Conservation (phyloP, 2,797 vertebrate species). For the Hoplostethus mediterraneus region DNA sequence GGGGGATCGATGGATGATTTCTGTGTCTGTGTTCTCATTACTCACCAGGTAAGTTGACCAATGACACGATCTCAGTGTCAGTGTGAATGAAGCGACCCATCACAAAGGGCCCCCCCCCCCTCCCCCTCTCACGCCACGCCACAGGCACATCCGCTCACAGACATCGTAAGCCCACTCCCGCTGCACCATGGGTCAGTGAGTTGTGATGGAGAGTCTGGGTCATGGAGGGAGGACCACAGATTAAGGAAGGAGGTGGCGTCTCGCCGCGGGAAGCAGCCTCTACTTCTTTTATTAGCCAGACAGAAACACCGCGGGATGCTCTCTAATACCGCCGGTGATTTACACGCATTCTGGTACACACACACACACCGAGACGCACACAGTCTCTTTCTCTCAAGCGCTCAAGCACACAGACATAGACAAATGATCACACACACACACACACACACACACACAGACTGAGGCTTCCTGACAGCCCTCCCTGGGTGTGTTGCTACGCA, state of each 20-base stretch:
- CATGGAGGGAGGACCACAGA: conserved; percentile 40
- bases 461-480: conserved; percentile 38
- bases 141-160: conserved; percentile 6
- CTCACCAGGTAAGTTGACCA: too few species aligned
- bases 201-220: conserved; percentile 59
- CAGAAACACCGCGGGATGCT: conserved; percentile 59
- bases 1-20: too few species aligned
- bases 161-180: not conserved
- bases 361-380: conserved; percentile 11
- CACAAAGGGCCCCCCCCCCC: too few species aligned
- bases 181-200: conserved; percentile 49
- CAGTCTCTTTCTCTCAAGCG: conserved; percentile 25
- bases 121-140: not conserved
- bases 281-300: conserved; percentile 74
- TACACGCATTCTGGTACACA: conserved; percentile 40
- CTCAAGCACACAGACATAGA: not conserved
- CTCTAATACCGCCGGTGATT: conserved; percentile 64
- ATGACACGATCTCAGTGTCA: too few species aligned
- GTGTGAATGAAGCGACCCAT: too few species aligned
- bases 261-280: conserved; percentile 57
- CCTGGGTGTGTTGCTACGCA: conserved; percentile 39
- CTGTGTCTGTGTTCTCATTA: too few species aligned
- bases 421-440: conserved; percentile 14
- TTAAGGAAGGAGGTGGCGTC: conserved; percentile 54
- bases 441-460: conserved; percentile 2